Percentiles rank a stretch among this genome's conserved stretches.
Evolutionary conservation across 2,113 vertebrate species (phyloP).

Genomic region (Phrynosoma blainvillii): DNA sequence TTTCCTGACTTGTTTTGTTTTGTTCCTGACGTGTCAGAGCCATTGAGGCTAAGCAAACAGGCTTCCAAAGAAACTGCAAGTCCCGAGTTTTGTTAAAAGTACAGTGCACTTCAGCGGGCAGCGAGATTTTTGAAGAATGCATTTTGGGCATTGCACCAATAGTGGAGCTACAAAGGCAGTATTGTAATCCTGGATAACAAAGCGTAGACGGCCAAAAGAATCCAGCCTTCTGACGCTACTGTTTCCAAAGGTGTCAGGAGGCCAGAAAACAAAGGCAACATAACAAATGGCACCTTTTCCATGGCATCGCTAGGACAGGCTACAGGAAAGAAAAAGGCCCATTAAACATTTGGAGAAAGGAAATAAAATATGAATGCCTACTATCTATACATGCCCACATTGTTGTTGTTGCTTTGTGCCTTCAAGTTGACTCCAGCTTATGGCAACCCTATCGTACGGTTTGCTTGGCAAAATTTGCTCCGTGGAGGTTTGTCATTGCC

Average conservation of each 20-base stretch:
- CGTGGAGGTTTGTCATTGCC: no score
- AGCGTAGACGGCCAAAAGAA: conserved; percentile 10
- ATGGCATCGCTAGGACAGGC: conserved; percentile 6
- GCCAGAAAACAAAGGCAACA: background rate
- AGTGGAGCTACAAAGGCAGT: conserved; percentile 15
- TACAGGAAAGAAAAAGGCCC: background rate
- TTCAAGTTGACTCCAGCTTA: no score
- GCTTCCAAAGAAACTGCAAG: background rate
- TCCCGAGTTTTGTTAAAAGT: background rate
- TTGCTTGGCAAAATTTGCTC: no score
- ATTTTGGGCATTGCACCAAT: background rate
- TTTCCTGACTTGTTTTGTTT: background rate
- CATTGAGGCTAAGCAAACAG: conserved; percentile 3
- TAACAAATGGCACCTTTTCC: background rate
- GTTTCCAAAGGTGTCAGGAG: conserved; percentile 10
- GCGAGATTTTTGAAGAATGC: background rate
- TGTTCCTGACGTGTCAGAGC: background rate
- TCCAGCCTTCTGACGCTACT: background rate
- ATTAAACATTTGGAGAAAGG: background rate
- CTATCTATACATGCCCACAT: background rate
- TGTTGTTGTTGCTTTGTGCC: no score
- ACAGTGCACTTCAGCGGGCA: conserved; percentile 18
- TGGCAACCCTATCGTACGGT: no score
- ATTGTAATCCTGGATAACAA: conserved; percentile 14
- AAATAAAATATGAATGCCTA: background rate